Conservation (phyloP, 2,888 invertebrate genomes). For the Luperina nickerlii region DNA sequence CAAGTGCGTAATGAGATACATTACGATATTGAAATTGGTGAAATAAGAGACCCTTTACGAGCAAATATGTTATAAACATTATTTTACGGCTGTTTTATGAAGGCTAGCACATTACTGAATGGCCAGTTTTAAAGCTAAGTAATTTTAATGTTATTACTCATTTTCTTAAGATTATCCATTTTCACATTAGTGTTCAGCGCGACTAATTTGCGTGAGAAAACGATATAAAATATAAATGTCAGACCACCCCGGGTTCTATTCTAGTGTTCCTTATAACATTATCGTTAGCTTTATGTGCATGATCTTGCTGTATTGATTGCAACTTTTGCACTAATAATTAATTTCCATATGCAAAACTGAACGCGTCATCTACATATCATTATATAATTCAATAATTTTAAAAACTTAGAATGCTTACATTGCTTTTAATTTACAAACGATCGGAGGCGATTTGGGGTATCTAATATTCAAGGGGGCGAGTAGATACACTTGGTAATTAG, state of each 20-base stretch:
- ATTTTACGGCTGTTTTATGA: slow-evolving; percentile 38
- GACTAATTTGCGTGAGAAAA: slow-evolving; percentile 44
- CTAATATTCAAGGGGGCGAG: too few species aligned
- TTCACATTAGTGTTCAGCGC: background rate
- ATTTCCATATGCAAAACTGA: slow-evolving; percentile 19
- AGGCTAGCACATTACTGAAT: slow-evolving; percentile 8
- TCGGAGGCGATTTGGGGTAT: too few species aligned
- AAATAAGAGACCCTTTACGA: too few species aligned
- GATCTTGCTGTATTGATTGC: slow-evolving; percentile 21
- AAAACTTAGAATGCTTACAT: too few species aligned
- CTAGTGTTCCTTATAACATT: slow-evolving; percentile 2
- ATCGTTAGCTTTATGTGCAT: slow-evolving; percentile 7
- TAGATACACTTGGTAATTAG: too few species aligned
- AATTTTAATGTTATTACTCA: slow-evolving; percentile 27
- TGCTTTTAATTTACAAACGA: too few species aligned
- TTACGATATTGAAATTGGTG: too few species aligned
- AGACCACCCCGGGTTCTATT: slow-evolving; percentile 45
- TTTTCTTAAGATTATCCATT: slow-evolving; percentile 42
- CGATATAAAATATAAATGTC: slow-evolving; percentile 9
- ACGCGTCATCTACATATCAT: background rate
- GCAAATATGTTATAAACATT: too few species aligned
- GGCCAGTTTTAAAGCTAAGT: slow-evolving; percentile 12
- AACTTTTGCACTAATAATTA: slow-evolving; percentile 11
- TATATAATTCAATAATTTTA: too few species aligned
- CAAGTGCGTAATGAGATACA: too few species aligned